phyloP scores from a whole-genome alignment of 2,797 vertebrate genomes.

The Alosa sapidissima region DNA sequence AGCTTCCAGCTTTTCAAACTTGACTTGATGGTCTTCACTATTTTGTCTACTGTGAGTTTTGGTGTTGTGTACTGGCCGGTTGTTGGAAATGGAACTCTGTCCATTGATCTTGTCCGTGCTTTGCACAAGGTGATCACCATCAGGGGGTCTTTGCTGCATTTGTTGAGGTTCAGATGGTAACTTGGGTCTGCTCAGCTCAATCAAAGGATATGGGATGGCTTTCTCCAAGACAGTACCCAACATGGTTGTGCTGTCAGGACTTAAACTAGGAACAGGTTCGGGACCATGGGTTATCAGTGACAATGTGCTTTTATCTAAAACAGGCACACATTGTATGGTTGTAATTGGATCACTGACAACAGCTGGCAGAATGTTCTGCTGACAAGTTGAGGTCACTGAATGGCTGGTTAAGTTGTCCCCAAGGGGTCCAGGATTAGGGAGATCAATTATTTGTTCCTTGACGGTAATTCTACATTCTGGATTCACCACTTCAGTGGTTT shows the following conservation, averaged over 20 bases:
- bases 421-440: conserved; percentile 1
- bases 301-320: neutral
- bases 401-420: neutral
- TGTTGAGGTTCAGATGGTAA: conserved; percentile 11
- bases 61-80: neutral
- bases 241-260: neutral
- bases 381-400: conserved; percentile 2
- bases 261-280: neutral
- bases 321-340: neutral
- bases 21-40: neutral
- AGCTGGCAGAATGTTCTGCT: neutral
- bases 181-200: conserved; percentile 13
- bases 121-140: conserved; percentile 23
- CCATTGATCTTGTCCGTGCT: conserved; percentile 25
- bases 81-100: conserved; percentile 8
- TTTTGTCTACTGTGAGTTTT: conserved; percentile 11
- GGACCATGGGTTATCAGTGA: neutral
- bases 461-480: neutral
- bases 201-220: conserved; percentile 18
- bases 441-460: neutral
- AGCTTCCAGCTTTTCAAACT: neutral
- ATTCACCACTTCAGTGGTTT: conserved; percentile 34
- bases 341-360: neutral
- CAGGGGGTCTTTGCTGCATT: conserved; percentile 23
- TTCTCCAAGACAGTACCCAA: conserved; percentile 30